A percentile compares a stretch with the other conserved stretches of the same genome.
phyloP scores from a whole-genome alignment of 2,113 vertebrate genomes.

The Anhinga rufa region DNA sequence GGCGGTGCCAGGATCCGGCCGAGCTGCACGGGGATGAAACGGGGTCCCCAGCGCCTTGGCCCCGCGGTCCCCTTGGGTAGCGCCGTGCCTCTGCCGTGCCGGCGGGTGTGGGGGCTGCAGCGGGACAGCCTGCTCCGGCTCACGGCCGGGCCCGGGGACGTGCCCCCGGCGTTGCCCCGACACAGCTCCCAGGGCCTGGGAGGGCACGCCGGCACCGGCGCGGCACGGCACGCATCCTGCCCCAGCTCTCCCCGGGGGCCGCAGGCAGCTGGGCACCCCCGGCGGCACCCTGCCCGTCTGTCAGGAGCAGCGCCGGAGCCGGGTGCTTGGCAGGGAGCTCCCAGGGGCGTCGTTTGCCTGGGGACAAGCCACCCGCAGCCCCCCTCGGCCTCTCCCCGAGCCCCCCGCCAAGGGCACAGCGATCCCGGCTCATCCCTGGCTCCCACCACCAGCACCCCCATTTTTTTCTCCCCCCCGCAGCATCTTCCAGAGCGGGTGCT shows the following conservation, averaged over 20 bases:
- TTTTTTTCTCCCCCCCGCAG: not conserved
- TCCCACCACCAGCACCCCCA: not conserved
- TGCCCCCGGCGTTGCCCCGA: not conserved
- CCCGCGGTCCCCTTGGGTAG: not conserved
- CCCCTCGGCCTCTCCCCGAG: not conserved
- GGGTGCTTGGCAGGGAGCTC: not conserved
- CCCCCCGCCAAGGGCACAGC: accelerated
- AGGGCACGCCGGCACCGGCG: not conserved
- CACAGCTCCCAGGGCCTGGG: not conserved
- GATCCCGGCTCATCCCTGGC: no score
- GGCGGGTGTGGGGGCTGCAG: not conserved
- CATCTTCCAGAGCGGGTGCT: accelerated
- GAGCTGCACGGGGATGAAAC: not conserved
- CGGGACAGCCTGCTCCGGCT: accelerated
- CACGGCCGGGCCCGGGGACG: not conserved
- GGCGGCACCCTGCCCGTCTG: not conserved
- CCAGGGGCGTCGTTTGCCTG: not conserved
- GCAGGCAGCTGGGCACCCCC: not conserved
- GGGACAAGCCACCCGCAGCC: not conserved
- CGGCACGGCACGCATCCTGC: not conserved
- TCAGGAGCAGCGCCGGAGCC: not conserved
- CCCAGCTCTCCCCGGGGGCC: no score
- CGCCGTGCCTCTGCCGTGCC: not conserved
- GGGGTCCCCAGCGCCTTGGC: not conserved
- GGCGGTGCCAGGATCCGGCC: not conserved